Conservation (phyloP, 2,113 vertebrate genomes). For the Chionis minor region DNA sequence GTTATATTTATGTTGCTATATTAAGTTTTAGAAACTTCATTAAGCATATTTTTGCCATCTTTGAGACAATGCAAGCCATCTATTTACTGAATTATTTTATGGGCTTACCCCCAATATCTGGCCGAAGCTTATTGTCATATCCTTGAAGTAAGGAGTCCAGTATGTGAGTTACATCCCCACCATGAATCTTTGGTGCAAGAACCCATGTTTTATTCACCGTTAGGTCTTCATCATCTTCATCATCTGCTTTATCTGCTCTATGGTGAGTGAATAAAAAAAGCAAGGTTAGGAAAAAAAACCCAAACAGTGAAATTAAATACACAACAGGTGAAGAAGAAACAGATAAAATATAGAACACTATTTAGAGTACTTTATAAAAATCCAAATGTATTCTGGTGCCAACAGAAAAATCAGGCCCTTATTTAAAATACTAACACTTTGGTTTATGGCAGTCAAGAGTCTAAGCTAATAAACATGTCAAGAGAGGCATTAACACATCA, state of each 20-base stretch:
- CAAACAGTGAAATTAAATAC: neutral
- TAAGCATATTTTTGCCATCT: neutral
- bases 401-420: neutral
- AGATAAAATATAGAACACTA: neutral
- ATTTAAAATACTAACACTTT: neutral
- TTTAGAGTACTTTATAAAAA: neutral
- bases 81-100: neutral
- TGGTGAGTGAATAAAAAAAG: neutral
- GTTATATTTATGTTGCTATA: neutral
- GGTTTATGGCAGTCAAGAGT: neutral
- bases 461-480: neutral
- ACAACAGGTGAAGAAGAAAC: neutral
- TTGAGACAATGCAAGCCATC: neutral
- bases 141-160: conserved; percentile 91
- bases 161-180: conserved; percentile 94
- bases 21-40: neutral
- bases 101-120: conserved; percentile 92
- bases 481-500: neutral
- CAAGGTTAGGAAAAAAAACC: conserved; percentile 1
- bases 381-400: neutral
- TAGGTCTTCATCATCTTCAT: conserved; percentile 94
- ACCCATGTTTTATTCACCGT: conserved; percentile 96
- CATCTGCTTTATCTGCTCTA: conserved; percentile 87
- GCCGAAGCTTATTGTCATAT: conserved; percentile 95
- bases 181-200: conserved; percentile 92